Conservation (phyloP, 2,113 vertebrate genomes). For the Ptyas mucosa region DNA sequence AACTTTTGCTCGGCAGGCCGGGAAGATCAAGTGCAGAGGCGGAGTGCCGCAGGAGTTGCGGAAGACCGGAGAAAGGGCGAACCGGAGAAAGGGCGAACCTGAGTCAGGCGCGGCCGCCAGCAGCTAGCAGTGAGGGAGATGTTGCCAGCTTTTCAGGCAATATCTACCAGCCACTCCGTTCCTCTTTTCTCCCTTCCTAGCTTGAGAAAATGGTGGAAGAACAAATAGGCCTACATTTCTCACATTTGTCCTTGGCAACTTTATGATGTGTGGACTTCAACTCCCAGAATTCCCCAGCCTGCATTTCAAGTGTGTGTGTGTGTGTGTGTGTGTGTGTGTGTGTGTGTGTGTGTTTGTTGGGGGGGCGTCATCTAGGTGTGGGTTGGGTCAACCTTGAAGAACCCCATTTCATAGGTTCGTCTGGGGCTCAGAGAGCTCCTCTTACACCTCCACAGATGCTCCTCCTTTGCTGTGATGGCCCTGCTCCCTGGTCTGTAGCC, state of each 20-base stretch:
- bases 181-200: not conserved
- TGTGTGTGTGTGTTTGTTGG: too few relatives aligned
- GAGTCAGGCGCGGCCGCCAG: not conserved
- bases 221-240: not conserved
- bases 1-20: not conserved
- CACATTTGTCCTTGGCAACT: not conserved
- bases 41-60: not conserved
- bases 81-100: not conserved
- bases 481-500: slow-evolving; percentile 58
- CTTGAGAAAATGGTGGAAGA: not conserved
- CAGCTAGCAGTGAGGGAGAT: not conserved
- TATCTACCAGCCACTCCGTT: not conserved
- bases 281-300: not conserved
- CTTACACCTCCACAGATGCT: not conserved
- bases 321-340: not conserved
- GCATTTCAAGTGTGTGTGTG: not conserved
- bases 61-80: not conserved
- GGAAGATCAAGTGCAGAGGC: not conserved
- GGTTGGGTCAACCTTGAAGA: not conserved
- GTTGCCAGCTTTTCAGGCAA: not conserved
- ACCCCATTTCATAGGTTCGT: not conserved
- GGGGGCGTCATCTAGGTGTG: not conserved
- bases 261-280: not conserved
- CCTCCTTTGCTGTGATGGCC: slow-evolving; percentile 43
- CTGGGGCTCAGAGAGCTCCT: not conserved